Evolutionary conservation across 1,140 invertebrate genomes (phyloP).

Genomic region (Micrasema minimum): DNA sequence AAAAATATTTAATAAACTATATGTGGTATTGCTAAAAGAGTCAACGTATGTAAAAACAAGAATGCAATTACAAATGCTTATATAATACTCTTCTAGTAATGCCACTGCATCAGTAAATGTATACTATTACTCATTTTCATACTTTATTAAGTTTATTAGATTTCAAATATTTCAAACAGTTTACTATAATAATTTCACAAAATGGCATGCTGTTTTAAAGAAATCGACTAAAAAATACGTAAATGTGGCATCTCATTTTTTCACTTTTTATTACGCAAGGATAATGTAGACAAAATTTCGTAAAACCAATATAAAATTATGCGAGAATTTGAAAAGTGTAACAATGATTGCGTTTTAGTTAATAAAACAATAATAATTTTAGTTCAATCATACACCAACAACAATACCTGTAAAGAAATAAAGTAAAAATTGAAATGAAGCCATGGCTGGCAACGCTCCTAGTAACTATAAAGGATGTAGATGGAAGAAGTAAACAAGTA

Average conservation of each 20-base stretch:
- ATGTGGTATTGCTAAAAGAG: no score
- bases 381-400: constrained; percentile 28
- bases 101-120: no score
- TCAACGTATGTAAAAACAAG: no score
- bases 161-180: constrained; percentile 5
- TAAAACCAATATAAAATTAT: no score
- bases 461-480: constrained; percentile 4
- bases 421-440: not conserved
- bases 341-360: constrained; percentile 10
- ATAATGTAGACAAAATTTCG: no score
- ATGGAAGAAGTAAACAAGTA: constrained; percentile 9
- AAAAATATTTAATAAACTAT: no score
- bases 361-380: constrained; percentile 1
- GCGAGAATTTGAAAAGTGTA: not conserved
- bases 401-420: constrained; percentile 18
- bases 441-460: constrained; percentile 14
- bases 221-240: not conserved
- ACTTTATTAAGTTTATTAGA: no score
- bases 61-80: no score
- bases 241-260: not conserved
- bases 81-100: no score
- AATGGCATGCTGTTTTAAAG: constrained; percentile 20
- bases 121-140: no score
- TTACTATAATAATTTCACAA: constrained; percentile 8
- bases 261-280: not conserved